Base-by-base conservation (phyloP, 2,888 invertebrate species). In the Leistus spinibarbis region DNA sequence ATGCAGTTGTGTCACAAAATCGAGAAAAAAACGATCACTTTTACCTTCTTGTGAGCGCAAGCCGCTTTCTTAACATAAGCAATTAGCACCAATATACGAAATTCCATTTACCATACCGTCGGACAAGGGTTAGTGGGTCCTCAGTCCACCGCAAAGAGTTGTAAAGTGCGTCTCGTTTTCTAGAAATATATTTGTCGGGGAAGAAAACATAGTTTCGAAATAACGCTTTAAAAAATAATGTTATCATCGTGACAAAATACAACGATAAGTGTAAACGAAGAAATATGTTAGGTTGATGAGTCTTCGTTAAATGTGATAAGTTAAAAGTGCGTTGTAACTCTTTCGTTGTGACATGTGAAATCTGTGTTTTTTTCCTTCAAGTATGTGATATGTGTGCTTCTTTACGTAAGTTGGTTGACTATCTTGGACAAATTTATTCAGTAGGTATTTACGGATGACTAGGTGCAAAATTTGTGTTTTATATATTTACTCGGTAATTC, bases 21-120 rank as follows among this genome's bases (percentile, higher is more conserved):
- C 17, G 20, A 76, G 77, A 77, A 40, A 16, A 19, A 67, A 67
- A 67, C 67, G 62, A 10, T 40, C 40, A 74, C 74, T 74, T 62
- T 74, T 68, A 68, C 69, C 60, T 73, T 63, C 69, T 22, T 68
- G 63, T 64, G 72, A 62, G 57, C 54, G 20, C 17, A 13, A 17
- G 69, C 75, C 75, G 75, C 68, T 24, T 22, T 54, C 53, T 66
- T 53, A 54, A n/a, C 53, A 5, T 1, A 16, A 24, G 16, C 74
- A 68, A 75, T 75, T 75, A 75, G 63, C 75, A 63, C 16, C 16
- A 54, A n/a, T 13, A 13, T 75, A 54, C 54, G 75, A 75, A 75
- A 75, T 75, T 75, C 75, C 68, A 40, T 67, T 10, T 22, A 60
- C 60, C 20, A 16, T 60, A 20, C 19, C 60, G 60, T 19, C 60